Conservation (phyloP, 2,797 vertebrate species). For the Phalanger gymnotis region DNA sequence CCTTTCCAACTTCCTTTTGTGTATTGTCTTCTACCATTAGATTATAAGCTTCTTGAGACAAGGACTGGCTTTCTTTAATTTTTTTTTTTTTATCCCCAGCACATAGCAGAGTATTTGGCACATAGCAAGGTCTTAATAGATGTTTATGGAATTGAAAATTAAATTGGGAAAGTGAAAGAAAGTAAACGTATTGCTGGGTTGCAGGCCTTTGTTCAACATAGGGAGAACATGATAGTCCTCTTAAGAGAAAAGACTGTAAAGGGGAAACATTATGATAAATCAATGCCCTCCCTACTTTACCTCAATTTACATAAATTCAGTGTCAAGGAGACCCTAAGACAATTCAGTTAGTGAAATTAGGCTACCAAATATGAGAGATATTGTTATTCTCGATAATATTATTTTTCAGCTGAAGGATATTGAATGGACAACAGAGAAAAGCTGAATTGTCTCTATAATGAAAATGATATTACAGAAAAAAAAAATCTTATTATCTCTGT, state of each 20-base stretch:
- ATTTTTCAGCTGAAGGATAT: neutral
- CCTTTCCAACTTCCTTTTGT: neutral
- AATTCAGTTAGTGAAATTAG: neutral
- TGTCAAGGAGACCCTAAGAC: neutral
- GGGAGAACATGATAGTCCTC: neutral
- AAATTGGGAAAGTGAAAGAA: neutral
- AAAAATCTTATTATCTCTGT: neutral
- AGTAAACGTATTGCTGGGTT: neutral
- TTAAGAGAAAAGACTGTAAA: neutral
- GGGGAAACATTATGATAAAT: neutral
- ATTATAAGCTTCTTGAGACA: neutral
- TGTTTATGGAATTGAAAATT: neutral
- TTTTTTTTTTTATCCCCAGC: no score
- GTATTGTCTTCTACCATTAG: neutral
- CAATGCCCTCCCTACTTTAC: neutral
- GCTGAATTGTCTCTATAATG: neutral
- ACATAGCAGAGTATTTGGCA: no score
- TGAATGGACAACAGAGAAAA: neutral
- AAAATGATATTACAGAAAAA: neutral
- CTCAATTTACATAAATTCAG: neutral
- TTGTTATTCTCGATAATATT: neutral
- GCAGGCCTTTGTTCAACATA: neutral
- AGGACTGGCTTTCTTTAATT: no score
- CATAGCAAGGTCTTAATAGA: neutral
- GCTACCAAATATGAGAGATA: neutral